Evolutionary conservation across 2,797 vertebrate genomes (phyloP), one percentile per base, ranked within the genome.

Genomic region (Gymnodraco acuticeps): DNA sequence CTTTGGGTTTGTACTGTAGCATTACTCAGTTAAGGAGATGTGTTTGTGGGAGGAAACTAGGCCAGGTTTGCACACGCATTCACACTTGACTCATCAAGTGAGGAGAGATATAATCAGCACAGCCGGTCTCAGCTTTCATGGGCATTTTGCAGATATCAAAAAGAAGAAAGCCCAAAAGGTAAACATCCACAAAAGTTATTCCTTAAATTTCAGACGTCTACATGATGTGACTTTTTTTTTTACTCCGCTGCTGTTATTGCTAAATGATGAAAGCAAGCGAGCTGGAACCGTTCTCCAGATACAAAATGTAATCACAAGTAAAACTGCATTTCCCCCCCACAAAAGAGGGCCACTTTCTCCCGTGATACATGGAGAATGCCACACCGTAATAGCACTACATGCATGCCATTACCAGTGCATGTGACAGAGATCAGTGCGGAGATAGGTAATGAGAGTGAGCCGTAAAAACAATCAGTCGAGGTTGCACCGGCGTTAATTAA

Each of bases 401-500:
- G 75, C 65, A 43, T 64, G 66, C 77, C 60, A 75, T 87, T 85
- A 75, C 61, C 50, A 62, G 75, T 51, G 59, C 82, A 60, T 67
- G 75, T 46, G 75, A 56, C 16, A 65, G 73, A 59, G 78, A 90
- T 84, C 71, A 77, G 75, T 31, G 51, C 54, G 50, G 70, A 46
- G 48, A 69, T 75, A 48, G 77, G 79, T 89, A 90, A 91, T 90
- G 83, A 88, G 83, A 73, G 61, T 15, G 52, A 74, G 77, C 73
- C n/a, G 27, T 75, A 46, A 62, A 67, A 76, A 84, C 66, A 83
- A 87, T 88, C 79, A 80, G 78, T 80, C 68, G n/a, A 52, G 60
- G 58, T 81, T 80, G 70, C 41, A 45, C 53, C 42, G 12, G 17
- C 10, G 69, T 87, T 90, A 87, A 93, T 94, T 91, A 85, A 88